phyloP scores from a whole-genome alignment of 2,888 invertebrate species.

The Thysanoteuthis rhombus region DNA sequence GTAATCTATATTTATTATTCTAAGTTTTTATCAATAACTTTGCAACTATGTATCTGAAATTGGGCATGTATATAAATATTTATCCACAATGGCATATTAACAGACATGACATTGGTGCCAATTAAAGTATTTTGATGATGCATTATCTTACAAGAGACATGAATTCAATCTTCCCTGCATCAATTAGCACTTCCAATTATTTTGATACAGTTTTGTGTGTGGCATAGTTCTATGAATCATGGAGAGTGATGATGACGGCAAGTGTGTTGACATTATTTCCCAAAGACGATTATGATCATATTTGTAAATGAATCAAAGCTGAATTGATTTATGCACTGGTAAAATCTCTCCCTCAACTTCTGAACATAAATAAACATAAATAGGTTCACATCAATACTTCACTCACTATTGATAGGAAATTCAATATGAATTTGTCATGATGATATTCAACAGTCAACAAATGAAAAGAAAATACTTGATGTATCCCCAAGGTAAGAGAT shows the following conservation, averaged over 20 bases:
- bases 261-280: neutral
- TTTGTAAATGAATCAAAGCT: neutral
- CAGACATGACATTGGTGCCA: too few relatives aligned
- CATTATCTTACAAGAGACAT: too few relatives aligned
- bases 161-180: too few relatives aligned
- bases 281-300: neutral
- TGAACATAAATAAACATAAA: neutral
- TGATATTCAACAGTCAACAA: neutral
- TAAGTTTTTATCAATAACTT: too few relatives aligned
- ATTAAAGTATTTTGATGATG: too few relatives aligned
- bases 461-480: neutral
- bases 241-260: neutral
- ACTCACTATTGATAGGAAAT: neutral
- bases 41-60: too few relatives aligned
- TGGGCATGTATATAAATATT: too few relatives aligned
- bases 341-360: neutral
- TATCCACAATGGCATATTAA: too few relatives aligned
- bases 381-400: neutral
- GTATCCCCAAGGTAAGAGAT: neutral
- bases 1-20: too few relatives aligned
- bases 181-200: neutral
- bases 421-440: too few relatives aligned
- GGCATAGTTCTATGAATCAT: neutral
- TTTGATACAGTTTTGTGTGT: neutral
- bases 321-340: neutral